Percentiles rank a stretch among this genome's conserved stretches.
These are phyloP conservation scores for Anthoptus insignis DNA, from an alignment of 2,888 invertebrate species.

Conservation along the genomic window DNA sequence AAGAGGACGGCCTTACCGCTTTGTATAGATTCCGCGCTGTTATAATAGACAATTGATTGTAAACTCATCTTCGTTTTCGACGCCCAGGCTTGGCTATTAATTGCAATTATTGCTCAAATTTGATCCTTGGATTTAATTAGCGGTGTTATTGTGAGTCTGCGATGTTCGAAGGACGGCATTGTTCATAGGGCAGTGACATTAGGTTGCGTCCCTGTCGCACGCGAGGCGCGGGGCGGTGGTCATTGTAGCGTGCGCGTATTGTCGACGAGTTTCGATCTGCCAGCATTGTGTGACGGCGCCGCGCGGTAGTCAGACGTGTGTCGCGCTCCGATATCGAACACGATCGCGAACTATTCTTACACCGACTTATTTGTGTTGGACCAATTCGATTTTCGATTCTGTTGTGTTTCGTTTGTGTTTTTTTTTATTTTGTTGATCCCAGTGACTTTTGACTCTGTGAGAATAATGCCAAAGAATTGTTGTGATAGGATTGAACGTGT, in stretches of 20 bases:
- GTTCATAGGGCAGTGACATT: slow-evolving; percentile 86
- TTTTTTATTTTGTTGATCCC: slow-evolving; percentile 59
- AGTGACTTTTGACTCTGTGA: slow-evolving; percentile 63
- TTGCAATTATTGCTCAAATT: slow-evolving; percentile 7
- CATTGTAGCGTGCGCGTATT: slow-evolving; percentile 86
- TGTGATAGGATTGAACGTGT: slow-evolving; percentile 75
- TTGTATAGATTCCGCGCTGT: slow-evolving; percentile 85
- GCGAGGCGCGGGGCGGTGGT: slow-evolving; percentile 78
- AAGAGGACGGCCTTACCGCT: slow-evolving; percentile 82
- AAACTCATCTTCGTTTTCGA: slow-evolving; percentile 57
- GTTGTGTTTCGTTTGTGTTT: slow-evolving; percentile 33
- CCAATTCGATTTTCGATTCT: slow-evolving; percentile 48
- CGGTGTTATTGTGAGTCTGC: slow-evolving; percentile 60
- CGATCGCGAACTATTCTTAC: slow-evolving; percentile 68
- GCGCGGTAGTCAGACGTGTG: slow-evolving; percentile 72
- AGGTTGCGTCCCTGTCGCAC: slow-evolving; percentile 84
- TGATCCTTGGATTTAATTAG: not conserved
- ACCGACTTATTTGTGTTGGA: slow-evolving; percentile 61
- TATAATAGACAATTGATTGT: slow-evolving; percentile 85
- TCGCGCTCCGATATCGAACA: slow-evolving; percentile 63
- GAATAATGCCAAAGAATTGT: slow-evolving; percentile 79
- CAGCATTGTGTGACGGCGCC: slow-evolving; percentile 82
- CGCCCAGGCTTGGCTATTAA: not conserved
- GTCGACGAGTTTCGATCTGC: slow-evolving; percentile 84
- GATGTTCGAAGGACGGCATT: slow-evolving; percentile 77